These are phyloP conservation scores for Chloroclysta siterata DNA, from an alignment of 2,888 invertebrate genomes.

Conservation along the genomic window DNA sequence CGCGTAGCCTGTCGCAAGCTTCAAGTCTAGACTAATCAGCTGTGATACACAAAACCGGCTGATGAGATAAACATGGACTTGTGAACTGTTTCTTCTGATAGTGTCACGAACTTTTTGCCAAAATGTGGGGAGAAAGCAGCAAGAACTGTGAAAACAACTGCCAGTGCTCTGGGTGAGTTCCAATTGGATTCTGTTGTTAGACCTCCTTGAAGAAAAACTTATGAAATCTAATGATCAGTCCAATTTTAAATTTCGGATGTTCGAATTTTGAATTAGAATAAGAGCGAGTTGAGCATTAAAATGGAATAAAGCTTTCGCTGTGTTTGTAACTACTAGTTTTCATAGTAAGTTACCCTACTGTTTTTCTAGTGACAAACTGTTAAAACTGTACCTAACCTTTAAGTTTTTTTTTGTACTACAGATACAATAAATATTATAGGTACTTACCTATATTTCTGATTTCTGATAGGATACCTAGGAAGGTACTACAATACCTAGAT, in stretches of 20 bases:
- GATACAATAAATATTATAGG: too few species aligned
- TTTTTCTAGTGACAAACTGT: too few species aligned
- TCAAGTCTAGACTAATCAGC: slow-evolving; percentile 27
- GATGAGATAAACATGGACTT: slow-evolving; percentile 61
- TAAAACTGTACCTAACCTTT: too few species aligned
- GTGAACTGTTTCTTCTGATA: slow-evolving; percentile 54
- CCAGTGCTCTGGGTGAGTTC: slow-evolving; percentile 77
- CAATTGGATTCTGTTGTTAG: slow-evolving; percentile 20
- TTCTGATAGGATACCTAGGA: too few species aligned
- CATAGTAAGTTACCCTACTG: too few species aligned
- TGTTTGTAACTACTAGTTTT: too few species aligned
- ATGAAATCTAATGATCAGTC: too few species aligned
- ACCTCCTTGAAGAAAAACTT: slow-evolving; percentile 19
- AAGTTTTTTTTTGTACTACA: too few species aligned
- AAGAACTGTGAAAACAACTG: slow-evolving; percentile 73
- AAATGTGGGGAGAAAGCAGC: slow-evolving; percentile 78
- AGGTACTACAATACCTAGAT: too few species aligned
- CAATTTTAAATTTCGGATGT: neutral
- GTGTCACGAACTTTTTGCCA: slow-evolving; percentile 47
- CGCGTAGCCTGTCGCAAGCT: neutral
- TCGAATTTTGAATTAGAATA: slow-evolving; percentile 16
- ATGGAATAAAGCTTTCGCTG: too few species aligned
- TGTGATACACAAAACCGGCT: slow-evolving; percentile 46
- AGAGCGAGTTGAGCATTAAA: too few species aligned
- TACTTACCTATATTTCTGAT: too few species aligned